A percentile compares a stretch with the other conserved stretches of the same genome.
These are phyloP conservation scores for Larimichthys polyactis DNA, from an alignment of 2,113 vertebrate species.

Conservation along the genomic window DNA sequence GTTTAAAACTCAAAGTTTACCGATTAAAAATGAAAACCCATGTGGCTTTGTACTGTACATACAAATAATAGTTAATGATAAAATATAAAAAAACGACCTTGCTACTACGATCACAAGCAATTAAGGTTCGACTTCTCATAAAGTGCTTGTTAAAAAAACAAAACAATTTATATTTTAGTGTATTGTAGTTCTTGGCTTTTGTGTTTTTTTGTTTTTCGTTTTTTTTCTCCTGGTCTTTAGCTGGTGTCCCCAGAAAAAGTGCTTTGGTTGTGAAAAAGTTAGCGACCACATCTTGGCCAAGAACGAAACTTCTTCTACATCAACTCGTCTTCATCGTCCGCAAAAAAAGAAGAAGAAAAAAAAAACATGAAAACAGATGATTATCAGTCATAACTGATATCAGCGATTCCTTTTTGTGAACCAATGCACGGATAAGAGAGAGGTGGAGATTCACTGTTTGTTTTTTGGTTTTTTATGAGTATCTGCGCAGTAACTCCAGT, in stretches of 20 bases:
- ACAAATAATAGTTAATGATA: conserved; percentile 71
- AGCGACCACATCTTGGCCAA: conserved; percentile 54
- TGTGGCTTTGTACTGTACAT: conserved; percentile 70
- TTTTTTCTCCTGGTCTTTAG: conserved; percentile 63
- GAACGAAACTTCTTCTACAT: conserved; percentile 54
- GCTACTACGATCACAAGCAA: conserved; percentile 80
- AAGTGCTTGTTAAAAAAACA: conserved; percentile 83
- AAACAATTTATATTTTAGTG: conserved; percentile 39
- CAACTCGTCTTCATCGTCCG: conserved; percentile 69
- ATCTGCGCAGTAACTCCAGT: conserved; percentile 56
- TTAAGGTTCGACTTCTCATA: conserved; percentile 80
- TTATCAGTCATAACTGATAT: conserved; percentile 44
- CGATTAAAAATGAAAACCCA: conserved; percentile 55
- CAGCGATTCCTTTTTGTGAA: conserved; percentile 60
- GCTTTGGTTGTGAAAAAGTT: conserved; percentile 88
- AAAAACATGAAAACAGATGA: conserved; percentile 36
- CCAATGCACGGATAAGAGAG: conserved; percentile 41
- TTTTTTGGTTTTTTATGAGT: neutral
- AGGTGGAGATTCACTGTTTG: conserved; percentile 54
- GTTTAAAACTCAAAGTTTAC: conserved; percentile 43
- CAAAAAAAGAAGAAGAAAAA: conserved; percentile 12
- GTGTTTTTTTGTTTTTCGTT: neutral
- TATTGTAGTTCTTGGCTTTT: conserved; percentile 73
- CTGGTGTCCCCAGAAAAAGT: conserved; percentile 84
- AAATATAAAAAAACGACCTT: conserved; percentile 81